phyloP scores from a whole-genome alignment of 2,888 invertebrate genomes.

The Morpho achilles region DNA sequence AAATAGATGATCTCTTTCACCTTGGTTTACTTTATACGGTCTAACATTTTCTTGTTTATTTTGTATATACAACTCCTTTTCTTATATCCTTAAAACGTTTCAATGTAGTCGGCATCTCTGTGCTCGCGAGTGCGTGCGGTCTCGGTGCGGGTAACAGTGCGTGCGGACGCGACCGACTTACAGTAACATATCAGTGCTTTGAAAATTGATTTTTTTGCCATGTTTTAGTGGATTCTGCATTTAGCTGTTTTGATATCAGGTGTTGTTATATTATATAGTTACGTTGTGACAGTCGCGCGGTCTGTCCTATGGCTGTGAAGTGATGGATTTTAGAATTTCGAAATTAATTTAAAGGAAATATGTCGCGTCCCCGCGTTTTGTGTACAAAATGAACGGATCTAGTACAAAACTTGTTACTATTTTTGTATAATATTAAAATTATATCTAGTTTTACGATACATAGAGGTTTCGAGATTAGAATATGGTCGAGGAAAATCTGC shows the following conservation, averaged over 20 bases:
- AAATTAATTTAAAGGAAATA: constrained; percentile 20
- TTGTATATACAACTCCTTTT: neutral
- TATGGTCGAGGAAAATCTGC: constrained; percentile 39
- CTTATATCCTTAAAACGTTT: neutral
- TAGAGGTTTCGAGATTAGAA: constrained; percentile 38
- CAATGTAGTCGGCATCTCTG: neutral
- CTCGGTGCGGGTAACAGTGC: neutral
- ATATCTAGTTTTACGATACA: constrained; percentile 66
- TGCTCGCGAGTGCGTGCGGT: too few species aligned
- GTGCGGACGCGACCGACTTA: constrained; percentile 5
- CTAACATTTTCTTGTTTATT: constrained; percentile 1
- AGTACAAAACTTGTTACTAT: constrained; percentile 79
- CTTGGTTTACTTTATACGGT: constrained; percentile 2
- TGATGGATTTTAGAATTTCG: constrained; percentile 26
- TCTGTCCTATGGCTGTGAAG: constrained; percentile 48
- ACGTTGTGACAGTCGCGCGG: constrained; percentile 27
- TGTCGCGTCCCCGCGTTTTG: constrained; percentile 53
- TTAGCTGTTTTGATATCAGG: constrained; percentile 34
- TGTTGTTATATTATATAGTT: constrained; percentile 26
- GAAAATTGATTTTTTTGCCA: constrained; percentile 30
- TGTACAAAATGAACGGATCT: constrained; percentile 72
- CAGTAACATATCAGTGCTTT: constrained; percentile 28
- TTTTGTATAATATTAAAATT: constrained; percentile 72
- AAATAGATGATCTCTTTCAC: constrained; percentile 2
- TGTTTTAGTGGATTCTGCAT: constrained; percentile 41